Evolutionary conservation across 2,888 invertebrate genomes (phyloP), one percentile per base, ranked within the genome.

Genomic region (Plutella xylostella): DNA sequence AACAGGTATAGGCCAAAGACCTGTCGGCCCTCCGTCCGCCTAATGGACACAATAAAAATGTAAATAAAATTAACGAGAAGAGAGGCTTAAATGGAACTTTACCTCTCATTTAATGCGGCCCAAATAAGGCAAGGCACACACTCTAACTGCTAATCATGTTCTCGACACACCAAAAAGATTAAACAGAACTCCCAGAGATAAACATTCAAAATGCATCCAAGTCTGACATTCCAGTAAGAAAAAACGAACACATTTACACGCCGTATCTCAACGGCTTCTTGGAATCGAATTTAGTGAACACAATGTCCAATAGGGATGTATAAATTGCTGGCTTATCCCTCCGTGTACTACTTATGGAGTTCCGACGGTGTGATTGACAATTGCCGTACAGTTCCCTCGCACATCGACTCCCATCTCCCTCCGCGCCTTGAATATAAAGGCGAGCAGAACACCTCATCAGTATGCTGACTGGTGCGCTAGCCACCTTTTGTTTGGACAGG

Each of bases 401-500:
- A 56, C 68, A 71, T 65, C 64, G 61, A n/a, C 60, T 62, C 63
- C 58, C 65, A 52, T 57, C 59, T 55, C 60, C 61, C 55, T 57
- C 55, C 60, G 55, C 60, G 64, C 43, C 53, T 55, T 55, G 77
- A 73, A 79, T 82, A 76, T 63, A 72, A 79, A 68, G 58, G 50
- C 52, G 48, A 53, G 51, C 51, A 49, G 52, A 56, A 54, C 51
- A 58, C 52, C 63, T 70, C 61, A 79, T 83, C 68, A 65, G 72
- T 80, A 83, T 83, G 78, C 80, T 66, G 57, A 63, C 63, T 53
- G 56, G 48, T 58, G 62, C 55, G 61, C 65, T 65, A 69, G 61
- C 60, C 67, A 76, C 77, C 80, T 80, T 70, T 82, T 79, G 82
- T 82, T 79, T 72, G 68, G 72, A 65, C 82, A 83, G 82, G 82